phyloP scores from a whole-genome alignment of 2,888 invertebrate genomes.

The Leistus spinibarbis region DNA sequence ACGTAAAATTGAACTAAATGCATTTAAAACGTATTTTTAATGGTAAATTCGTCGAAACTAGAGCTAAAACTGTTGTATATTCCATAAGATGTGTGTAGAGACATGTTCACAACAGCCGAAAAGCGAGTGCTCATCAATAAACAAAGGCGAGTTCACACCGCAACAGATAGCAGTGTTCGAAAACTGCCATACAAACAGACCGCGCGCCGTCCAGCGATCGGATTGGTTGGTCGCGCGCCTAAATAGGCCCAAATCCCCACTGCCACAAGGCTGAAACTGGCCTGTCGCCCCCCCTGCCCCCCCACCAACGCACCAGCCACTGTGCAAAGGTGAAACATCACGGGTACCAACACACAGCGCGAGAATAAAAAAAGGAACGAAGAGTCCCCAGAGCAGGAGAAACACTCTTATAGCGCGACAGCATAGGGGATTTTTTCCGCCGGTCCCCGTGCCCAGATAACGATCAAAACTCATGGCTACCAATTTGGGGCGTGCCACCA shows the following conservation, averaged over 20 bases:
- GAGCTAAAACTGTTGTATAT: no score
- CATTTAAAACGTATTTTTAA: no score
- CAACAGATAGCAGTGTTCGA: background rate
- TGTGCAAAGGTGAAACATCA: constrained; percentile 40
- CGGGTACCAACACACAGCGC: constrained; percentile 39
- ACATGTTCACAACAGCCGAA: background rate
- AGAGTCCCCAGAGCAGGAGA: constrained; percentile 12
- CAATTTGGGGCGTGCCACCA: constrained; percentile 52
- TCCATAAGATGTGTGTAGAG: background rate
- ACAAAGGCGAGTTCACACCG: background rate
- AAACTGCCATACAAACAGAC: background rate
- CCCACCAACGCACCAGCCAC: background rate
- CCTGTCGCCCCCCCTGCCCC: background rate
- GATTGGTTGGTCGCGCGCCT: constrained; percentile 5
- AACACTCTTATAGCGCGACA: constrained; percentile 17
- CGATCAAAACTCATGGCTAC: constrained; percentile 58
- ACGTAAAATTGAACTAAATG: no score
- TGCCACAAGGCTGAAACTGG: constrained; percentile 6
- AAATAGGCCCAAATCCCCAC: constrained; percentile 12
- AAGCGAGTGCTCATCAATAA: background rate
- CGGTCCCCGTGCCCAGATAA: background rate
- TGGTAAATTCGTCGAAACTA: no score
- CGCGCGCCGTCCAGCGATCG: constrained; percentile 4
- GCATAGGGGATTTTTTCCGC: constrained; percentile 36
- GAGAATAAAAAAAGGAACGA: constrained; percentile 31